Evolutionary conservation across 2,888 invertebrate genomes (phyloP).

Genomic region (Luperina testacea): DNA sequence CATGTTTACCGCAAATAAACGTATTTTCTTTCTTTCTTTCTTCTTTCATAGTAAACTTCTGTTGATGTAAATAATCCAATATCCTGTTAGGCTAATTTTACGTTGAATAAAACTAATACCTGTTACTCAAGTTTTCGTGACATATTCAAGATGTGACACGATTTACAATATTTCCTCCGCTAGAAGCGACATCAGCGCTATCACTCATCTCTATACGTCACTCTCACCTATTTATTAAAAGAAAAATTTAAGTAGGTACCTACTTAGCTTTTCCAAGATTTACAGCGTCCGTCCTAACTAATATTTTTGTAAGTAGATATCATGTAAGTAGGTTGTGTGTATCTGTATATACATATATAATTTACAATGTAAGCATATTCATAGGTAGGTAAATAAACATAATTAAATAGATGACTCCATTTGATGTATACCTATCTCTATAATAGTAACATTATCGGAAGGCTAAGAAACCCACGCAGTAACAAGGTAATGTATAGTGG

Average conservation of each 20-base stretch:
- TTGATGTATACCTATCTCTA: background rate
- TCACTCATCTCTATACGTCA: conserved; percentile 69
- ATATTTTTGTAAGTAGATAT: conserved; percentile 24
- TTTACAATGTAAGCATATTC: background rate
- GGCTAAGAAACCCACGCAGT: background rate
- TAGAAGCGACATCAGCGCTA: conserved; percentile 56
- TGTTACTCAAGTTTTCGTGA: conserved; percentile 46
- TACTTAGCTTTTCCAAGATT: conserved; percentile 33
- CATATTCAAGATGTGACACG: conserved; percentile 55
- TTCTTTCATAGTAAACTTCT: conserved; percentile 34
- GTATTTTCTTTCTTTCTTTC: too few species aligned
- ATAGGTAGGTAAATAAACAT: background rate
- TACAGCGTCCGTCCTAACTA: conserved; percentile 9
- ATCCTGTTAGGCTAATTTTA: conserved; percentile 29
- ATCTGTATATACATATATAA: background rate
- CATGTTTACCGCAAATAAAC: too few species aligned
- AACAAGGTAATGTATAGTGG: background rate
- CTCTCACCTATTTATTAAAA: conserved; percentile 60
- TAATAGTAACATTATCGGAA: background rate
- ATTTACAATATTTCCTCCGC: conserved; percentile 57
- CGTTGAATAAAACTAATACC: conserved; percentile 48
- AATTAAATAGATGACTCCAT: background rate
- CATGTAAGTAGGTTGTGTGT: background rate
- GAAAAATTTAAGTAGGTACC: conserved; percentile 35
- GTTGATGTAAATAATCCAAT: conserved; percentile 24